A percentile compares a stretch with the other conserved stretches of the same genome.
Conservation (phyloP, 2,797 vertebrate genomes). For the Myioborus melanocephalus region DNA sequence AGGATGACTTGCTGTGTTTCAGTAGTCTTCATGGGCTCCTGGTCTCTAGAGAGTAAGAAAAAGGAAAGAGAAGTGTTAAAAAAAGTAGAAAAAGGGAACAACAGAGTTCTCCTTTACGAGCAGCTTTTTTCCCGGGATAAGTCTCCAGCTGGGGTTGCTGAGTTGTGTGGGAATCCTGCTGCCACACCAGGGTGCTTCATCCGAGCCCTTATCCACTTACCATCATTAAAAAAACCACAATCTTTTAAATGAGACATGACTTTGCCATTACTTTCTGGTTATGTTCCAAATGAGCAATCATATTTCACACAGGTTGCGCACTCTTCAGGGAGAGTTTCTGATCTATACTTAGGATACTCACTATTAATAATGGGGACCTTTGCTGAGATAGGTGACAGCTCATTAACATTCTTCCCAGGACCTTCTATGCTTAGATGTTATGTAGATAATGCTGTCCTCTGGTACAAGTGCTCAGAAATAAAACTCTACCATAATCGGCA, state of each 20-base stretch:
- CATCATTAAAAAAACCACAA: not conserved
- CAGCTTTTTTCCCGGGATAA: not conserved
- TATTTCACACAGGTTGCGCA: constrained; percentile 21
- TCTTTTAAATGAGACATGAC: constrained; percentile 9
- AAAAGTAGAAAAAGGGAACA: not conserved
- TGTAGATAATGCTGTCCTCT: constrained; percentile 51
- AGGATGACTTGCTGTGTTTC: not conserved
- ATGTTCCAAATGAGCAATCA: constrained; percentile 36
- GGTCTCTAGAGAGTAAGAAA: not conserved
- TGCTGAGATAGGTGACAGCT: constrained; percentile 27
- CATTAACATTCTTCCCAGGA: constrained; percentile 57
- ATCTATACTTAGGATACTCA: constrained; percentile 28
- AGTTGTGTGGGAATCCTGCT: not conserved
- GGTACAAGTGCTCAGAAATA: constrained; percentile 58
- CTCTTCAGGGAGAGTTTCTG: constrained; percentile 45
- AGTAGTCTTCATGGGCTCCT: not conserved
- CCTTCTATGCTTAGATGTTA: constrained; percentile 25
- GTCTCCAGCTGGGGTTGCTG: not conserved
- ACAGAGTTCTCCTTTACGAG: not conserved
- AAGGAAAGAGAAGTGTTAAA: not conserved
- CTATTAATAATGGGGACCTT: constrained; percentile 42
- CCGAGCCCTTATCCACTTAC: not conserved
- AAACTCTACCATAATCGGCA: constrained; percentile 62
- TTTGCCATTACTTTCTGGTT: constrained; percentile 40
- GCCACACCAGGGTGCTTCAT: not conserved